Percentiles rank a stretch among this genome's conserved stretches.
phyloP scores from a whole-genome alignment of 2,113 vertebrate genomes.

The Thomomys bottae region DNA sequence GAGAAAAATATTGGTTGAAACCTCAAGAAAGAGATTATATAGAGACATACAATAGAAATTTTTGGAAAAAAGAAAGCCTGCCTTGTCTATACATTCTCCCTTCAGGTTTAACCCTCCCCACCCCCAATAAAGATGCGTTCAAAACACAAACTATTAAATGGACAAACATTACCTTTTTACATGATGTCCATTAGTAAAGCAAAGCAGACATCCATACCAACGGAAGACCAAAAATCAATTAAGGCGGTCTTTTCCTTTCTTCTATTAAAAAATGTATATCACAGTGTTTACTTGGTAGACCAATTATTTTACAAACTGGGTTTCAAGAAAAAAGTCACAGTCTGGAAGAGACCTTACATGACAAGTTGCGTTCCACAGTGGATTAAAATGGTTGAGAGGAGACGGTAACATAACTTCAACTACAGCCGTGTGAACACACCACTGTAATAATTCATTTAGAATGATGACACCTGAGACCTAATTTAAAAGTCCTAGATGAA shows the following conservation, averaged over 20 bases:
- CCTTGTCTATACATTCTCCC: not conserved
- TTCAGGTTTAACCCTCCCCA: not conserved
- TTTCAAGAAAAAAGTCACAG: conserved; percentile 82
- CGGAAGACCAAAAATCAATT: conserved; percentile 9
- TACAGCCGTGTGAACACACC: conserved; percentile 87
- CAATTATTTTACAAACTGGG: conserved; percentile 81
- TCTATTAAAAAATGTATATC: conserved; percentile 55
- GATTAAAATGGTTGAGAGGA: conserved; percentile 86
- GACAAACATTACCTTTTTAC: conserved; percentile 40
- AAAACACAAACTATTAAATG: conserved; percentile 49
- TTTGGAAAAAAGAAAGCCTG: conserved; percentile 8
- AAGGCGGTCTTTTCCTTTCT: not conserved
- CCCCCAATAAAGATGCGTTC: not conserved
- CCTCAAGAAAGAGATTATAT: not conserved
- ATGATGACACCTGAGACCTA: conserved; percentile 91
- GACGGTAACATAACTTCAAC: conserved; percentile 87
- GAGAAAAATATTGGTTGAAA: not conserved
- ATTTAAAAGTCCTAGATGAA: conserved; percentile 91
- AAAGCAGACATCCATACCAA: conserved; percentile 11
- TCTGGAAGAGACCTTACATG: conserved; percentile 84
- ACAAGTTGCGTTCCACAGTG: conserved; percentile 77
- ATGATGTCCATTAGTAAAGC: conserved; percentile 8
- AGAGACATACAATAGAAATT: not conserved
- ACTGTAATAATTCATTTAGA: conserved; percentile 91
- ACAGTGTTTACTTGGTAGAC: conserved; percentile 72